Conservation (phyloP, 92 coral and sea anemone genomes). For the Paramuricea clavata region DNA sequence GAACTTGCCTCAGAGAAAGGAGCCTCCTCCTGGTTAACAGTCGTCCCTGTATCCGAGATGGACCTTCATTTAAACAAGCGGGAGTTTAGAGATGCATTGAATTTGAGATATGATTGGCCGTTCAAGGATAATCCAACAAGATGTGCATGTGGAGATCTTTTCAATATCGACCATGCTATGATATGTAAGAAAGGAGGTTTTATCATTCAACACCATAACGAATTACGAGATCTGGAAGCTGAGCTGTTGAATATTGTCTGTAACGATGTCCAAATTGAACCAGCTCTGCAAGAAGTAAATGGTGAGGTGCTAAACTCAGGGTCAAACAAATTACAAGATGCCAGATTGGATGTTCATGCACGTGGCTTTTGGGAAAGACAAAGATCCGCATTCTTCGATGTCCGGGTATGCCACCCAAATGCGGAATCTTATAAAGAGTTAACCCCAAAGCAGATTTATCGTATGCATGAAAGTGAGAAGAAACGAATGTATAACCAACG, state of each 20-base stretch:
- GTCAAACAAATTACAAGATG: constrained; percentile 38
- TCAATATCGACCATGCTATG: constrained; percentile 54
- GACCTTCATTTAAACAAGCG: constrained; percentile 46
- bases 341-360: constrained; percentile 47
- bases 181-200: constrained; percentile 55
- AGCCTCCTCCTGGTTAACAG: constrained; percentile 62
- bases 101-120: constrained; percentile 15
- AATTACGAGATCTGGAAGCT: constrained; percentile 64
- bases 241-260: constrained; percentile 57
- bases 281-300: constrained; percentile 45
- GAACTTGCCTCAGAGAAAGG: constrained; percentile 52
- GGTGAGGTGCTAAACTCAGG: constrained; percentile 39
- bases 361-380: constrained; percentile 53
- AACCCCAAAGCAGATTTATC: not conserved
- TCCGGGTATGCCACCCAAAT: not conserved
- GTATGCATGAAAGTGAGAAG: not conserved
- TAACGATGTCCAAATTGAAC: constrained; percentile 57
- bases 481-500: not conserved
- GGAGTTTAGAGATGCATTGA: constrained; percentile 58
- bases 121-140: constrained; percentile 39
- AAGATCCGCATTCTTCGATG: constrained; percentile 29
- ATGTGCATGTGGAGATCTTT: constrained; percentile 45
- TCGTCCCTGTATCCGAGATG: constrained; percentile 50
- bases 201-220: constrained; percentile 62
- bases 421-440: not conserved